Evolutionary conservation across 2,888 invertebrate genomes (phyloP), one percentile per base, ranked within the genome.

Genomic region (Embidobia sp.): DNA sequence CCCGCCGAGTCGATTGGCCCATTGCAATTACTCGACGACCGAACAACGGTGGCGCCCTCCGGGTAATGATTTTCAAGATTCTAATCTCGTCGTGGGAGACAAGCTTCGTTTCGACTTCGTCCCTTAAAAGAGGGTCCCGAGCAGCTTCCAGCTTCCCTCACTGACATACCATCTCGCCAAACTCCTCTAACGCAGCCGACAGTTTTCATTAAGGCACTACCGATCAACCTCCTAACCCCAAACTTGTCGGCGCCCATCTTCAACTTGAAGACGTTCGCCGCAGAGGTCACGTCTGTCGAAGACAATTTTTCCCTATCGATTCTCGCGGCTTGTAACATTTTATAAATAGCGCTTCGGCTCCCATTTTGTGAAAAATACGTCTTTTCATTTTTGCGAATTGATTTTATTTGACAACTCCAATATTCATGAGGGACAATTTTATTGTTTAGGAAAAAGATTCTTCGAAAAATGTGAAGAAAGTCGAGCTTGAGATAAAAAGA

Each of bases 41-140:
- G 69, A 35, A 48, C 63, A 46, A 57, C 70, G 53, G 35, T 53
- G 46, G 61, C 55, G 59, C 67, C 77, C 77, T 67, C 67, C 26
- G 77, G 81, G 83, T 84, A 86, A 86, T 85, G 85, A 86, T 86
- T 86, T 84, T 85, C 84, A 80, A 84, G 85, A 86, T 85, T 86
- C 84, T 86, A 86, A 86, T 86, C 85, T 83, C 80, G 82, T 81
- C 79, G 78, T 72, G 78, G 78, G 79, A 82, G 81, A 81, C 80
- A 81, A 80, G 82, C 78, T 82, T 81, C 82, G 82, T 82, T 83
- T 82, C 73, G 70, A 69, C 73, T 42, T 33, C 57, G 69, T 64
- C 74, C 59, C 59, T 73, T 51, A 33, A 73, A 67, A 57, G 61
- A 77, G 77, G 67, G 63, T 61, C 42, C 35, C 22, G 74, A 59